phyloP scores from a whole-genome alignment of 2,113 vertebrate genomes.

The Edolisoma coerulescens region DNA sequence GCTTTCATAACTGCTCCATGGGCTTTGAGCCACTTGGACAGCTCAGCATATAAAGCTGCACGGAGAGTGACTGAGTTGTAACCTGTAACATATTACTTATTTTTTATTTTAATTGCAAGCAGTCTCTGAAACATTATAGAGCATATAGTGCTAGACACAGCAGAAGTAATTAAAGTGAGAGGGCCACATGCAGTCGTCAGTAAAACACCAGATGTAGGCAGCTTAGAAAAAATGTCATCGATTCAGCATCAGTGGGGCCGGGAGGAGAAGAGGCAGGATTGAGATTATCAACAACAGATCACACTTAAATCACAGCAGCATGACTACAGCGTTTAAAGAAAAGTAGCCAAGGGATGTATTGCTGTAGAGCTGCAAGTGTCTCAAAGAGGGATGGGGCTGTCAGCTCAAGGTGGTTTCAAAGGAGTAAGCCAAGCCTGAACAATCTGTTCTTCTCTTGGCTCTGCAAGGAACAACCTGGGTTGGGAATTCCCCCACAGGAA shows the following conservation, averaged over 20 bases:
- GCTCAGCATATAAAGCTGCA: neutral
- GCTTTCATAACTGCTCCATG: neutral
- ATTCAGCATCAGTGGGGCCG: conserved; percentile 1
- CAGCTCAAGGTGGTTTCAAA: neutral
- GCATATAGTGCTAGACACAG: conserved; percentile 66
- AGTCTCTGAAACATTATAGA: conserved; percentile 66
- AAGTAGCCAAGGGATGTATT: neutral
- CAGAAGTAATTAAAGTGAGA: conserved; percentile 73
- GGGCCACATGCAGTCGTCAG: conserved; percentile 61
- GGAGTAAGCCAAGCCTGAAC: neutral
- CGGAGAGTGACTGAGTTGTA: conserved; percentile 19
- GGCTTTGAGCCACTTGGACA: conserved; percentile 19
- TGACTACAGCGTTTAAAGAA: neutral
- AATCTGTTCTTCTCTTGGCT: neutral
- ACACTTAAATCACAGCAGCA: neutral
- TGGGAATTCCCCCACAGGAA: neutral
- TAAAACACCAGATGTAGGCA: conserved; percentile 67
- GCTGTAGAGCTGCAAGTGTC: neutral
- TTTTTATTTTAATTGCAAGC: conserved; percentile 73
- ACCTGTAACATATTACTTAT: conserved; percentile 65
- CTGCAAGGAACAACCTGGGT: neutral
- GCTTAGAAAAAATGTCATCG: conserved; percentile 65
- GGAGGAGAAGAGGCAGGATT: neutral
- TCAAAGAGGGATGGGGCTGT: neutral
- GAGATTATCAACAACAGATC: neutral